Evolutionary conservation across 2,797 vertebrate genomes (phyloP), one percentile per base, ranked within the genome.

Genomic region (Carcharodon carcharias): DNA sequence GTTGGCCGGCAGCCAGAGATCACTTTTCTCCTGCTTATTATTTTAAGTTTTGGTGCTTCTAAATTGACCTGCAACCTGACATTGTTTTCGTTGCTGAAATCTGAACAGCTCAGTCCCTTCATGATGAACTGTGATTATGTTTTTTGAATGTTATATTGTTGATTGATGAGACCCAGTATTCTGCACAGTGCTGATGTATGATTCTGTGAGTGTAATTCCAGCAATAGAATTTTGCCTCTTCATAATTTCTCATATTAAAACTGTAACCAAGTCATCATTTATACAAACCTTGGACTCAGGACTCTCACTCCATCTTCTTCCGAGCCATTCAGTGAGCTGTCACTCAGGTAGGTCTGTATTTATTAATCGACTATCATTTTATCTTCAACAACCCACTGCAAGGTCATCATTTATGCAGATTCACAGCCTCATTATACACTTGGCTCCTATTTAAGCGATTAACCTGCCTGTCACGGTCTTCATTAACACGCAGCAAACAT

Each of bases 91-190:
- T 95, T 95, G 50, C 94, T 73, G 45, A 54, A 69, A 56, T 67
- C 54, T 28, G 31, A 99, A 99, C 99, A 99, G 98, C 98, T 99
- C 98, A 98, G 98, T 98, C 98, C 98, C 98, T 98, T 98, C 98
- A 98, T 99, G 99, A 99, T 99, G 99, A 99, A 99, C 99, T 99
- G 99, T 99, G 99, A 99, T 99, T 99, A 99, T 98, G 98, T 98
- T 98, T 80, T 99, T 98, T 99, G 97, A 98, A 99, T 98, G 98
- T 98, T 98, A 98, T 98, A 98, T 98, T 98, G 73, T 98, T 97
- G 98, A 97, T 98, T 98, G 98, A 95, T 95, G 94, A 95, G 69
- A 98, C 98, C 99, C 99, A 99, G 99, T 99, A 99, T 99, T 99
- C 99, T 99, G 98, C 98, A 99, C 98, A 97, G 97, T 99, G 99